Percentiles rank a stretch among this genome's conserved stretches.
These are phyloP conservation scores for Adelphocoris suturalis DNA, from an alignment of 2,888 invertebrate species.

Conservation along the genomic window DNA sequence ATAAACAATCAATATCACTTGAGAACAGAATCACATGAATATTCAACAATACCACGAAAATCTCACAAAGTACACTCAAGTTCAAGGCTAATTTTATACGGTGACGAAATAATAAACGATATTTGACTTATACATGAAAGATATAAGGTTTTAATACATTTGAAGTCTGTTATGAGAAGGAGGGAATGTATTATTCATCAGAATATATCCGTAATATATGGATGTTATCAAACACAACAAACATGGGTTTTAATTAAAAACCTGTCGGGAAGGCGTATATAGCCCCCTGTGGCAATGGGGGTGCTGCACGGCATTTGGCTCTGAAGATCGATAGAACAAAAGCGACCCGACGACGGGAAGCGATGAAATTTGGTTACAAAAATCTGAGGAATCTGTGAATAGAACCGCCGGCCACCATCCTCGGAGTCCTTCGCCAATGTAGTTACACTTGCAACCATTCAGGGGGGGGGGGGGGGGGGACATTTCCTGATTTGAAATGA, in stretches of 20 bases:
- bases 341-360: background rate
- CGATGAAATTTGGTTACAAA: slow-evolving; percentile 18
- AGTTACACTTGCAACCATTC: background rate
- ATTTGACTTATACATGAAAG: too few species aligned
- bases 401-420: background rate
- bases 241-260: slow-evolving; percentile 40
- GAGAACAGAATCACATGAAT: too few species aligned
- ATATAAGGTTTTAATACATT: too few species aligned
- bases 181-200: too few species aligned
- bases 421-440: background rate
- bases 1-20: too few species aligned
- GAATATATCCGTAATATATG: too few species aligned
- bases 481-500: background rate
- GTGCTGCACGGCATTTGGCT: background rate
- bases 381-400: slow-evolving; percentile 10
- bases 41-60: too few species aligned
- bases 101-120: too few species aligned
- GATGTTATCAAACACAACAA: background rate
- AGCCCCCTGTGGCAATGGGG: background rate
- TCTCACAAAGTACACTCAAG: too few species aligned
- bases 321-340: background rate
- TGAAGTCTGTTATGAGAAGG: too few species aligned
- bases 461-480: background rate
- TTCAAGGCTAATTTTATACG: too few species aligned
- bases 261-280: background rate